phyloP scores from a whole-genome alignment of 2,113 vertebrate species.

The Taurulus bubalis region DNA sequence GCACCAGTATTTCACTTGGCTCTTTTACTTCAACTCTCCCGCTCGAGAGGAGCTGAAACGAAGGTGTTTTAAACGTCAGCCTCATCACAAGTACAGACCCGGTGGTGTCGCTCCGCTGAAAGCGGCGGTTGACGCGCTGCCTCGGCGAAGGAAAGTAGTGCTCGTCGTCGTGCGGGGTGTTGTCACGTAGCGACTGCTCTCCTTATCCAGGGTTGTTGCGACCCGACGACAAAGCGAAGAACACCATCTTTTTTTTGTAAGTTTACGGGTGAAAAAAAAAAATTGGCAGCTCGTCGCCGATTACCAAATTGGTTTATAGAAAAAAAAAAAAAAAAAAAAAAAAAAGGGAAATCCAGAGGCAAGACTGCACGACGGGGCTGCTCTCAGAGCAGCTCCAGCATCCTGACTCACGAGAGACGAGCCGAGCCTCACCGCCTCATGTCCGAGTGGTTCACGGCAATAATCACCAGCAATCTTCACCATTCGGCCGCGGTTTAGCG shows the following conservation, averaged over 20 bases:
- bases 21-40: background rate
- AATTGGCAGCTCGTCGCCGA: slow-evolving; percentile 2
- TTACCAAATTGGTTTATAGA: slow-evolving; percentile 21
- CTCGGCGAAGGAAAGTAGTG: slow-evolving; percentile 67
- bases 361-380: slow-evolving; percentile 28
- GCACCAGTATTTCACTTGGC: background rate
- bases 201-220: slow-evolving; percentile 80
- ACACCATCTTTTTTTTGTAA: slow-evolving; percentile 68
- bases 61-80: background rate
- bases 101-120: slow-evolving; percentile 28
- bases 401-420: slow-evolving; percentile 46
- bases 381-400: slow-evolving; percentile 69
- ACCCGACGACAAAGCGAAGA: slow-evolving; percentile 58
- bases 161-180: slow-evolving; percentile 67
- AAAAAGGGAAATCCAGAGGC: slow-evolving; percentile 35
- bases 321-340: slow-evolving; percentile 16
- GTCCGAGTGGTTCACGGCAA: slow-evolving; percentile 25
- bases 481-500: slow-evolving; percentile 20
- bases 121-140: slow-evolving; percentile 31
- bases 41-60: background rate
- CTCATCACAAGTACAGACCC: background rate
- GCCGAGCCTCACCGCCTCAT: slow-evolving; percentile 26
- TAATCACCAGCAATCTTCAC: background rate
- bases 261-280: slow-evolving; percentile 12
- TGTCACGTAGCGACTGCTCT: slow-evolving; percentile 66